These are phyloP conservation scores for Morelia viridis DNA, from an alignment of 2,797 vertebrate species.

Conservation along the genomic window DNA sequence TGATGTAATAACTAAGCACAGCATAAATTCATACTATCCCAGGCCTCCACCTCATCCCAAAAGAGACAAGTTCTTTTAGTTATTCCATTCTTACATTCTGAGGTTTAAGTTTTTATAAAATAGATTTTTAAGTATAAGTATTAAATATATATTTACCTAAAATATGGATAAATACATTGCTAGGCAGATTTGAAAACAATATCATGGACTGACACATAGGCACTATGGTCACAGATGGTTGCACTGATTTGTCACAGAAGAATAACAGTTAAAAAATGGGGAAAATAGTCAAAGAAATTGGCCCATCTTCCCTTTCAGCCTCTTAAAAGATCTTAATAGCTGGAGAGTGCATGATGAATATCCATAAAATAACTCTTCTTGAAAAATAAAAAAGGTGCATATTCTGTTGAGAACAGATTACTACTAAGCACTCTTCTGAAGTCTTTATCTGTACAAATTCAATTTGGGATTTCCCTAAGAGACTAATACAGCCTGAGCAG, in stretches of 20 bases:
- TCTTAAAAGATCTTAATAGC: background rate
- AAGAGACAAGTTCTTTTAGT: background rate
- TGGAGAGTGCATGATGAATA: background rate
- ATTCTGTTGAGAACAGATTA: conserved; percentile 50
- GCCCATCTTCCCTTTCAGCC: background rate
- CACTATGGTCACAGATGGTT: background rate
- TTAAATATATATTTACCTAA: background rate
- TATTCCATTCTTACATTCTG: background rate
- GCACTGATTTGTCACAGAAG: background rate
- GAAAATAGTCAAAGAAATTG: background rate
- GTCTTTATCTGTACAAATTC: conserved; percentile 64
- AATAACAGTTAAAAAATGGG: background rate
- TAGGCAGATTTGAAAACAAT: background rate
- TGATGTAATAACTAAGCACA: background rate
- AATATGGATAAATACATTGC: background rate
- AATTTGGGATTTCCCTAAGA: conserved; percentile 62
- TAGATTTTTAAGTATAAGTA: background rate
- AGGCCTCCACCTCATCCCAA: background rate
- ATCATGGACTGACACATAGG: background rate
- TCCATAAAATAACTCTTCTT: background rate
- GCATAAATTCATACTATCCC: background rate
- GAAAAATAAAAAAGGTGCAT: conserved; percentile 12
- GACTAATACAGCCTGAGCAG: conserved; percentile 58
- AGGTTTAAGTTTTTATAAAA: background rate
- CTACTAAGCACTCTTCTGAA: conserved; percentile 41